Conservation (phyloP, 1,140 invertebrate species). For the Muscidifurax raptorellus region DNA sequence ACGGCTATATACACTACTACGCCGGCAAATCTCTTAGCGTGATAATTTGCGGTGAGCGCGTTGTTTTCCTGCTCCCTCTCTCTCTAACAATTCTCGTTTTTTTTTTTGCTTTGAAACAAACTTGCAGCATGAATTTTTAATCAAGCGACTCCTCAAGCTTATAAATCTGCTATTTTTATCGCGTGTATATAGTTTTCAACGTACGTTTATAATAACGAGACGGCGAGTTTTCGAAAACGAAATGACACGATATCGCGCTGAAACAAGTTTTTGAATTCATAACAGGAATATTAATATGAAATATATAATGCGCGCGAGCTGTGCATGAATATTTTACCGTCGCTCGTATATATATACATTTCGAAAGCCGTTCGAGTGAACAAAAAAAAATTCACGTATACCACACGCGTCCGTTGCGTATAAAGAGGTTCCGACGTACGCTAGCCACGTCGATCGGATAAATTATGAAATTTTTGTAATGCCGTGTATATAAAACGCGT, state of each 20-base stretch:
- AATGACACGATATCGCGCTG: too few species aligned
- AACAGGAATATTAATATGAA: neutral
- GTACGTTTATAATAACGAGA: neutral
- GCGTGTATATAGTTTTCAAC: neutral
- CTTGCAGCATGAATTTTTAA: neutral
- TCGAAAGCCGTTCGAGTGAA: neutral
- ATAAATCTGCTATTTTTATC: neutral
- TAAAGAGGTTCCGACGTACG: neutral
- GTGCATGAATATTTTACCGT: neutral
- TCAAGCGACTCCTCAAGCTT: too few species aligned
- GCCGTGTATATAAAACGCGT: neutral
- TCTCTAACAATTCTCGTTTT: neutral
- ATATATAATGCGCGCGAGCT: neutral
- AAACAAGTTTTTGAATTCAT: neutral
- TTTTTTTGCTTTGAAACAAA: too few species aligned
- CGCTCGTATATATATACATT: neutral
- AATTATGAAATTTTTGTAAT: neutral
- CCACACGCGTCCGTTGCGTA: neutral
- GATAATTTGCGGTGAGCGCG: neutral
- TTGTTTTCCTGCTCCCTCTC: neutral
- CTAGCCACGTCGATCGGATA: slow-evolving; percentile 4
- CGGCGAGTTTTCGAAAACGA: neutral
- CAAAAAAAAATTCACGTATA: neutral
- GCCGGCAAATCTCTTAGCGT: neutral
- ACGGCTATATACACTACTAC: neutral